phyloP scores from a whole-genome alignment of 2,797 vertebrate genomes.

The Poliocrania exsul region DNA sequence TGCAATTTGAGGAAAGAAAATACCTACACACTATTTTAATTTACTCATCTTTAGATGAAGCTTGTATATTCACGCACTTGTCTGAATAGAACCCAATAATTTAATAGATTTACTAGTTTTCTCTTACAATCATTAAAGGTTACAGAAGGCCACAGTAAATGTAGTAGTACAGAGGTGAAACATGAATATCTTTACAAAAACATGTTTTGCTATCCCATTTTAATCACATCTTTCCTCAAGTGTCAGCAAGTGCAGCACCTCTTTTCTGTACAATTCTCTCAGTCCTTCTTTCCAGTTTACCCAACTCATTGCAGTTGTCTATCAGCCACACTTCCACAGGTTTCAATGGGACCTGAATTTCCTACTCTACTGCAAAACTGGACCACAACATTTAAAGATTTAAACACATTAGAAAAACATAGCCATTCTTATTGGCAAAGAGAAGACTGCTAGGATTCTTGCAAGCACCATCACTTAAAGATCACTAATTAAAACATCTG shows the following conservation, averaged over 20 bases:
- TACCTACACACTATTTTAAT: neutral
- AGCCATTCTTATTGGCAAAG: neutral
- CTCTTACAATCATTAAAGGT: neutral
- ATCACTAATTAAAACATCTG: neutral
- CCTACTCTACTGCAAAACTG: neutral
- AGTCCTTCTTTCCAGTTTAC: neutral
- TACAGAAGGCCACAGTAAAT: neutral
- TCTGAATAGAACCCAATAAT: neutral
- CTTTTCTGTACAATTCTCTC: neutral
- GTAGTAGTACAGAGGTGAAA: neutral
- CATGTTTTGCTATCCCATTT: neutral
- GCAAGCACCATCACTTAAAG: neutral
- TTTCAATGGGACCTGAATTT: neutral
- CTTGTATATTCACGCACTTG: neutral
- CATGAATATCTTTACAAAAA: neutral
- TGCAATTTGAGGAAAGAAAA: neutral
- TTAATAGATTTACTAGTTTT: neutral
- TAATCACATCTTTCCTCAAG: neutral
- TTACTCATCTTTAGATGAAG: neutral
- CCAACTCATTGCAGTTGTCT: neutral
- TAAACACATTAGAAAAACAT: neutral
- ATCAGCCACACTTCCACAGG: neutral
- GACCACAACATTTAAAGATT: neutral
- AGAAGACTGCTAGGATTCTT: neutral
- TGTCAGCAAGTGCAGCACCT: neutral